Conservation (phyloP, 37 sponge, comb jelly and placozoan genomes). For the Oopsacas minuta region DNA sequence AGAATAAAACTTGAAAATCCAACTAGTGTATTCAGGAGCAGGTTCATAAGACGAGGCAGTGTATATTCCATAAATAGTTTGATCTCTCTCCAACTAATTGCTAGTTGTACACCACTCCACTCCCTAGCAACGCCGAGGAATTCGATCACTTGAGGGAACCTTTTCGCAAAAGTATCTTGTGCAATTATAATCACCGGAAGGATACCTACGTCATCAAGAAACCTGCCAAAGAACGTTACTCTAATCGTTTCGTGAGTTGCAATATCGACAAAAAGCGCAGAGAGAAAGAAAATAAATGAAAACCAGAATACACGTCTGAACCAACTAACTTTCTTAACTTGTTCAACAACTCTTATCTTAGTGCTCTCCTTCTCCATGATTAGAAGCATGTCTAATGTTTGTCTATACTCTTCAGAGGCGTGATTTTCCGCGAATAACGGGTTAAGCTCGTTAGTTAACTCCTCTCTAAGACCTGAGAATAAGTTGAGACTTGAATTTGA, state of each 20-base stretch:
- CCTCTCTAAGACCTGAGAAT: background rate
- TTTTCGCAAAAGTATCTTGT: background rate
- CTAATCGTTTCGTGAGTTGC: background rate
- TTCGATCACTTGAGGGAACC: background rate
- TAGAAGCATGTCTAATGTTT: background rate
- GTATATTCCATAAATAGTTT: background rate
- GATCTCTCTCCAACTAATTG: too few species aligned
- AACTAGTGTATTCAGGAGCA: background rate
- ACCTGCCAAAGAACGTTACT: background rate
- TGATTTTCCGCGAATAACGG: background rate
- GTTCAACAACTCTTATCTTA: background rate
- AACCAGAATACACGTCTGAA: background rate
- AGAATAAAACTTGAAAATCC: background rate
- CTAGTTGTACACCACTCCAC: background rate
- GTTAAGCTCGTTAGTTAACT: background rate
- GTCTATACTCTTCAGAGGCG: background rate
- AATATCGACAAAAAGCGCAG: background rate
- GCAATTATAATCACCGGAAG: background rate
- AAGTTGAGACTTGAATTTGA: background rate
- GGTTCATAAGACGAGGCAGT: background rate
- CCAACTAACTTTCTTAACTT: background rate
- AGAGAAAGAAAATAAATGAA: background rate
- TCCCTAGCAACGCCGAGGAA: background rate
- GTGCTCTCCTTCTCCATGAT: background rate
- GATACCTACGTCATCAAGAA: background rate